phyloP scores from a whole-genome alignment of 2,113 vertebrate species.

The Laticauda colubrina region DNA sequence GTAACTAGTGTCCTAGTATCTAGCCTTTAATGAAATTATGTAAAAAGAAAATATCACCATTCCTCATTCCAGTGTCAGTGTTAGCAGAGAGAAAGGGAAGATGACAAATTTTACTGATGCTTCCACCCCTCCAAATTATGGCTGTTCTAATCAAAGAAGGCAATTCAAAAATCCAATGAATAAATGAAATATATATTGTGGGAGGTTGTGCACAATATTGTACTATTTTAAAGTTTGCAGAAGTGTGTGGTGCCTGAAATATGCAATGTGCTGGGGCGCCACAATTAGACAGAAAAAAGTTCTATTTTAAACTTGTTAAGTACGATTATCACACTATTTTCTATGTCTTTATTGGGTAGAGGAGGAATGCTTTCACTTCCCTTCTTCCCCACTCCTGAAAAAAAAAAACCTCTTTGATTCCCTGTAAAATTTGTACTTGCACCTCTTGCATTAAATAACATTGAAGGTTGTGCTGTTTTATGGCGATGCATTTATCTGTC shows the following conservation, averaged over 20 bases:
- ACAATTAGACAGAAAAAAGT: slow-evolving; percentile 19
- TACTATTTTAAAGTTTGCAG: slow-evolving; percentile 12
- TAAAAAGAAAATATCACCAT: background rate
- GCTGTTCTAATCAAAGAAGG: background rate
- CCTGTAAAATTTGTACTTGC: background rate
- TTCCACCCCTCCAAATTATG: background rate
- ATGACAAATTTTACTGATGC: no score
- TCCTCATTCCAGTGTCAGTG: no score
- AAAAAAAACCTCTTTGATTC: background rate
- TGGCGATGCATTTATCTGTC: background rate
- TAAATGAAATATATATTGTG: background rate
- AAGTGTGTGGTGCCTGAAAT: slow-evolving; percentile 19
- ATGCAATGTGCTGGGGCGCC: background rate
- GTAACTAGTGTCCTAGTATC: background rate
- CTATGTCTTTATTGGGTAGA: slow-evolving; percentile 18
- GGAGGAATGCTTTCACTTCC: slow-evolving; percentile 5
- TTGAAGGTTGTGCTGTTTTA: background rate
- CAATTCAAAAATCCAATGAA: background rate
- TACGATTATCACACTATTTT: slow-evolving; percentile 40
- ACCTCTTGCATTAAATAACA: slow-evolving; percentile 21
- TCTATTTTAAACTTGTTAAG: slow-evolving; percentile 47
- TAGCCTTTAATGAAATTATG: background rate
- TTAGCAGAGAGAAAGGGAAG: background rate
- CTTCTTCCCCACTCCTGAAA: background rate
- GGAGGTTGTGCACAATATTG: background rate